Evolutionary conservation across 2,888 invertebrate genomes (phyloP), one percentile per base, ranked within the genome.

Genomic region (Drosophila conformis): DNA sequence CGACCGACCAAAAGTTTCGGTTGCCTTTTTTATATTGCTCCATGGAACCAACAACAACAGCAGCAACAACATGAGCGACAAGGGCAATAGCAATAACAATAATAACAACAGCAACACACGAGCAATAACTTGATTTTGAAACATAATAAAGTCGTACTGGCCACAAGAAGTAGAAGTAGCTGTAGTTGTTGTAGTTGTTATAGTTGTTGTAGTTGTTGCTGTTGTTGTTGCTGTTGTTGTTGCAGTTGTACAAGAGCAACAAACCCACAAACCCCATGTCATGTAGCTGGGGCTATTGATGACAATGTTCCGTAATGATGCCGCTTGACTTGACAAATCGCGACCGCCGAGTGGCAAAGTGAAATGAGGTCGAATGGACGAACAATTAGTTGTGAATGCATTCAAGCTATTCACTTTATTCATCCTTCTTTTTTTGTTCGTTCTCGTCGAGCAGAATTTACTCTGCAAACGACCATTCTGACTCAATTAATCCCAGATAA

Each of bases 1-100:
- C 90, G 86, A 87, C 68, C 88, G 69, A 57, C 80, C 82, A 87
- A 84, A 84, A 89, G 76, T 89, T 87, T 84, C 51, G 73, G 62
- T 65, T 77, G 68, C 64, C 56, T 36, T 46, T 73, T 74, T 81
- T 73, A 66, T 81, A 71, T 68, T 27, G 72, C 52, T 54, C 51
- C 68, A 64, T 57, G 71, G 67, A 63, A 58, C 38, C 77, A 61
- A 69, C 63, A 52, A 57, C 71, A 66, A 67, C 63, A 67, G 54
- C 63, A 52, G 63, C 38, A 74, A 51, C 13, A 59, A 42, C 33
- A 57, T 51, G 25, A 57, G 11, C n/a, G 48, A 7, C 36, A 62
- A 56, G 7, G 59, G 21, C 60, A 75, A 52, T n/a, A 33, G 15
- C 52, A 33, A 57, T 61, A 66, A 63, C 46, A 66, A 63, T 38